A percentile compares a stretch with the other conserved stretches of the same genome.
phyloP scores from a whole-genome alignment of 2,888 invertebrate species.

The Antitype chi region DNA sequence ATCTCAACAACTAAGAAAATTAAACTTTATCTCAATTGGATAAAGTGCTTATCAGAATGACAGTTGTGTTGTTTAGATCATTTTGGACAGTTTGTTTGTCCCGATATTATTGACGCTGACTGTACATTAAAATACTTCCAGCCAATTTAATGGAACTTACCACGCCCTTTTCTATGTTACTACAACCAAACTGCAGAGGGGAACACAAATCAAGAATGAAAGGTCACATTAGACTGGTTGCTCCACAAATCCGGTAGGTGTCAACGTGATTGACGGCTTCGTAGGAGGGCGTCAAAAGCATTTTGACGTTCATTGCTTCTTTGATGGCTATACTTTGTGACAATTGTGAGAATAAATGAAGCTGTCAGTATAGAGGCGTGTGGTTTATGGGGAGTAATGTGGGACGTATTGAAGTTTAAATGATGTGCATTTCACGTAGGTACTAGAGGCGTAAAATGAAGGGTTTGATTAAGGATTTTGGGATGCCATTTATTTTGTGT shows the following conservation, averaged over 20 bases:
- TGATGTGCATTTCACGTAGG: constrained; percentile 2
- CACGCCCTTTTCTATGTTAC: neutral
- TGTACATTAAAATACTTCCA: no score
- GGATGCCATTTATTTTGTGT: neutral
- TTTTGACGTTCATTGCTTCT: constrained; percentile 59
- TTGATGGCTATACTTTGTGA: constrained; percentile 56
- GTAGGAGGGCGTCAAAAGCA: constrained; percentile 72
- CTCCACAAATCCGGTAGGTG: constrained; percentile 65
- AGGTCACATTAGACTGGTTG: constrained; percentile 25
- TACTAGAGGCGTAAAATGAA: neutral
- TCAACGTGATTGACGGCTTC: constrained; percentile 73
- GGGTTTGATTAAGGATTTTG: neutral
- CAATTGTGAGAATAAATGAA: constrained; percentile 57
- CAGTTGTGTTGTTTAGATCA: no score
- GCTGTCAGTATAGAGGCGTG: constrained; percentile 24
- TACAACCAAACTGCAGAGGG: neutral
- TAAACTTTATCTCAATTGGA: no score
- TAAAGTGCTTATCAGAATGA: no score
- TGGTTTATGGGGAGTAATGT: constrained; percentile 23
- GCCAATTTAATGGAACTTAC: no score
- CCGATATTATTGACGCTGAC: no score
- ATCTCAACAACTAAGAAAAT: no score
- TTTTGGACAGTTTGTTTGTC: no score
- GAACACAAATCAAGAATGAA: neutral
- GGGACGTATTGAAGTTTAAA: neutral